These are phyloP conservation scores for Helostoma temminkii DNA, from an alignment of 2,797 vertebrate species.

Conservation along the genomic window DNA sequence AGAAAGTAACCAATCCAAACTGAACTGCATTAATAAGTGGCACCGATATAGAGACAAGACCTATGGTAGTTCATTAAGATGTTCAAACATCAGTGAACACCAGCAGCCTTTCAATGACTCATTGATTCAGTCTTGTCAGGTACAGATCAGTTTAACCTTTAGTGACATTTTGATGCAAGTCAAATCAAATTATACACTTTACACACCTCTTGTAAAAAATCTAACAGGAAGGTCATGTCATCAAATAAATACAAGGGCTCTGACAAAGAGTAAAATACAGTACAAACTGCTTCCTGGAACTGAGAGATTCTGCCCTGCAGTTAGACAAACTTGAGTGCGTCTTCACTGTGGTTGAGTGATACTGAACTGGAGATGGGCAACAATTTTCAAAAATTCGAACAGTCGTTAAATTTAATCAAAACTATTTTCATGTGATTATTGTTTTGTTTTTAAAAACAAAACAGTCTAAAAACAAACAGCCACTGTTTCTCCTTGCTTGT, in stretches of 20 bases:
- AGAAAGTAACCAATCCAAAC: too few relatives aligned
- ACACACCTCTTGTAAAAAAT: constrained; percentile 5
- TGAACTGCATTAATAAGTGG: too few relatives aligned
- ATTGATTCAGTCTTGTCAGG: constrained; percentile 20
- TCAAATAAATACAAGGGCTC: background rate
- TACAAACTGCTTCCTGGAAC: background rate
- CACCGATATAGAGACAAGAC: background rate
- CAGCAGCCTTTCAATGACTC: constrained; percentile 11
- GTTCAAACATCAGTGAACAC: constrained; percentile 20
- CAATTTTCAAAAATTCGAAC: too few relatives aligned
- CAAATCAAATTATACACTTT: constrained; percentile 24
- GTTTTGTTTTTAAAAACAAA: too few relatives aligned
- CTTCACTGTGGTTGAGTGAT: constrained; percentile 13
- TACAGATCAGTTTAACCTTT: constrained; percentile 11
- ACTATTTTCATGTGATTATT: too few relatives aligned
- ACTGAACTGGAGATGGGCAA: too few relatives aligned
- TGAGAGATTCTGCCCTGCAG: constrained; percentile 2
- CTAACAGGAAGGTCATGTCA: background rate
- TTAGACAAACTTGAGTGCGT: background rate
- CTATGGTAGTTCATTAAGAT: constrained; percentile 39
- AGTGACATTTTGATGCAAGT: constrained; percentile 36
- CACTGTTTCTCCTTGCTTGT: too few relatives aligned
- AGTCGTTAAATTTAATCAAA: too few relatives aligned
- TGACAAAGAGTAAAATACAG: constrained; percentile 4
- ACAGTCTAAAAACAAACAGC: too few relatives aligned